phyloP scores from a whole-genome alignment of 2,113 vertebrate genomes.

The Peromyscus leucopus region DNA sequence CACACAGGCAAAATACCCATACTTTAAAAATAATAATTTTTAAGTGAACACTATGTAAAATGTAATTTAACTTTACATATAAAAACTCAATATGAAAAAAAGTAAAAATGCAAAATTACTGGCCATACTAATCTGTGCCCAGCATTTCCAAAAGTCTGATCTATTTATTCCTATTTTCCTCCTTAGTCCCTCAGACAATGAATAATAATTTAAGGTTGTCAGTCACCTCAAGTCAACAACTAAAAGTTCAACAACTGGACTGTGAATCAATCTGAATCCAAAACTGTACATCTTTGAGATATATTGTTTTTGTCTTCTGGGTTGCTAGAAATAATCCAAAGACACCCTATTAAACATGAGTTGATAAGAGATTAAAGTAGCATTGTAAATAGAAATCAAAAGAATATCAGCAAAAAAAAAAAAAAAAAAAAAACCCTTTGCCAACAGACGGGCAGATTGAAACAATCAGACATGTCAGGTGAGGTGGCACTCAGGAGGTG shows the following conservation, averaged over 20 bases:
- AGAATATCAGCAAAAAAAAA: neutral
- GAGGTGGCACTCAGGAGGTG: too few species aligned
- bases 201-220: slow-evolving; percentile 32
- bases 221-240: slow-evolving; percentile 29
- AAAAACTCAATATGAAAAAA: neutral
- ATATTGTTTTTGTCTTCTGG: neutral
- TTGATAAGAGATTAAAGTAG: slow-evolving; percentile 29
- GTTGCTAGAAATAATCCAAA: slow-evolving; percentile 5
- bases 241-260: slow-evolving; percentile 49
- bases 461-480: too few species aligned
- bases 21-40: neutral
- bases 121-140: neutral
- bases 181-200: slow-evolving; percentile 11
- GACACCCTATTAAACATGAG: neutral
- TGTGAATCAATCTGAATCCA: neutral
- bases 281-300: neutral
- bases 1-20: neutral
- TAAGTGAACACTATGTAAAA: slow-evolving; percentile 4
- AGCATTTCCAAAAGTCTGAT: slow-evolving; percentile 6
- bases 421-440: neutral
- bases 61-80: slow-evolving; percentile 39
- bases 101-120: slow-evolving; percentile 9
- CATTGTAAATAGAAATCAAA: neutral
- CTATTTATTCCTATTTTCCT: slow-evolving; percentile 41
- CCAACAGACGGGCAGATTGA: neutral